Percentiles rank a stretch among this genome's conserved stretches.
Evolutionary conservation across 2,113 vertebrate species (phyloP).

Genomic region (Polyodon spathula): DNA sequence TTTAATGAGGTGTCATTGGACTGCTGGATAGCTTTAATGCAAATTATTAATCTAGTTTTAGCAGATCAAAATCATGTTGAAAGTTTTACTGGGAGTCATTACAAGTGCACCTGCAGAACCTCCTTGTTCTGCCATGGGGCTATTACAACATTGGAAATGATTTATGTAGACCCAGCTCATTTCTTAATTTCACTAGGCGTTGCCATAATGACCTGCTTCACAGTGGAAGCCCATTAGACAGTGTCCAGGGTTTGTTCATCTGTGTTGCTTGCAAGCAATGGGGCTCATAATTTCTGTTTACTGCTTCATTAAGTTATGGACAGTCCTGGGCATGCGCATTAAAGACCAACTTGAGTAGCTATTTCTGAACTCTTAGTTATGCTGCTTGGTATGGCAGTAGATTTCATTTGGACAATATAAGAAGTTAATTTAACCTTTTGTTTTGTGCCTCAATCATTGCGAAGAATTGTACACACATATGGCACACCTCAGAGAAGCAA

Average conservation of each 20-base stretch:
- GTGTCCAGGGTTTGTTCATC: constrained; percentile 5
- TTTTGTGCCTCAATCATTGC: constrained; percentile 5
- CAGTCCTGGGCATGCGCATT: not conserved
- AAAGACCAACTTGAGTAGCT: not conserved
- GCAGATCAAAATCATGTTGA: not conserved
- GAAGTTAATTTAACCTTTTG: constrained; percentile 4
- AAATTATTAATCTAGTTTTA: constrained; percentile 1
- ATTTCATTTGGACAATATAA: not conserved
- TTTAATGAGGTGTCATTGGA: constrained; percentile 11
- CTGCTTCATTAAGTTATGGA: constrained; percentile 1
- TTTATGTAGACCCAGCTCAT: not conserved
- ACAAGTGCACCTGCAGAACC: not conserved
- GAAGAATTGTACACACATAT: constrained; percentile 7
- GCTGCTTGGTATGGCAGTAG: not conserved
- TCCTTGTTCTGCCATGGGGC: not conserved
- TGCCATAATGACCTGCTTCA: not conserved
- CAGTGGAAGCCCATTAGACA: not conserved
- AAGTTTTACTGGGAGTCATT: not conserved
- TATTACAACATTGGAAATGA: no score
- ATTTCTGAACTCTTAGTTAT: not conserved
- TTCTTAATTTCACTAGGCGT: not conserved
- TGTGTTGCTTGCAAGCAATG: not conserved
- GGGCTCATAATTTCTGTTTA: not conserved
- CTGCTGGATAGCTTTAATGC: not conserved
- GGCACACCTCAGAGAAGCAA: no score